These are phyloP conservation scores for Caenorhabditis briggsae DNA, from an alignment of 1,140 invertebrate genomes.

Conservation along the genomic window DNA sequence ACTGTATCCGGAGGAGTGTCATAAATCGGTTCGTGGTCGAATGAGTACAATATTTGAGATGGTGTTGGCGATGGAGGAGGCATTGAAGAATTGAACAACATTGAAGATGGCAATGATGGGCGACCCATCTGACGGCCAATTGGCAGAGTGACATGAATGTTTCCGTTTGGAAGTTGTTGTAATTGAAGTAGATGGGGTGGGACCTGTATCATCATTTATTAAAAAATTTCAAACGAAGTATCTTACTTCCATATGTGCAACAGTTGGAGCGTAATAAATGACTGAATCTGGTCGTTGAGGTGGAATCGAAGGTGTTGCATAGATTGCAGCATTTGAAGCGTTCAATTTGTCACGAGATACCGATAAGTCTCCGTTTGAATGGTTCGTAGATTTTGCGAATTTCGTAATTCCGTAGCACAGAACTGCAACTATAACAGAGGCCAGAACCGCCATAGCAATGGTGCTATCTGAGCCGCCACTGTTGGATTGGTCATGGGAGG, in stretches of 20 bases:
- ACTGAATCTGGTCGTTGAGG: constrained; percentile 63
- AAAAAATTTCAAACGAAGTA: background rate
- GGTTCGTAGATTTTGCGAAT: constrained; percentile 16
- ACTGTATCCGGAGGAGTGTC: constrained; percentile 67
- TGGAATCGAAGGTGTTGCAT: constrained; percentile 68
- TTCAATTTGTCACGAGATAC: constrained; percentile 36
- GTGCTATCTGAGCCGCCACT: constrained; percentile 5
- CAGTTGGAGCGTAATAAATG: constrained; percentile 68
- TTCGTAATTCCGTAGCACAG: constrained; percentile 35
- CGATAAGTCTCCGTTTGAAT: constrained; percentile 27
- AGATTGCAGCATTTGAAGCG: constrained; percentile 59
- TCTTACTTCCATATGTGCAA: constrained; percentile 66
- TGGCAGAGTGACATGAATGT: constrained; percentile 70
- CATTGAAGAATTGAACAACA: constrained; percentile 36
- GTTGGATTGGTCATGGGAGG: background rate
- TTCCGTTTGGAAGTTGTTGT: constrained; percentile 70
- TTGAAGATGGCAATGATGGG: constrained; percentile 58
- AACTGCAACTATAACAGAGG: constrained; percentile 30
- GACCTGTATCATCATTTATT: constrained; percentile 4
- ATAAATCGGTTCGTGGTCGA: constrained; percentile 70
- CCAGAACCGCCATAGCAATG: constrained; percentile 17
- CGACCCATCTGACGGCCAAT: constrained; percentile 59
- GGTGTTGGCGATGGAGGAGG: constrained; percentile 64
- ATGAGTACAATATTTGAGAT: constrained; percentile 68
- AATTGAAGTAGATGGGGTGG: constrained; percentile 68